Base-by-base conservation (phyloP, 2,888 invertebrate genomes). In the Leptopilina myrica region DNA sequence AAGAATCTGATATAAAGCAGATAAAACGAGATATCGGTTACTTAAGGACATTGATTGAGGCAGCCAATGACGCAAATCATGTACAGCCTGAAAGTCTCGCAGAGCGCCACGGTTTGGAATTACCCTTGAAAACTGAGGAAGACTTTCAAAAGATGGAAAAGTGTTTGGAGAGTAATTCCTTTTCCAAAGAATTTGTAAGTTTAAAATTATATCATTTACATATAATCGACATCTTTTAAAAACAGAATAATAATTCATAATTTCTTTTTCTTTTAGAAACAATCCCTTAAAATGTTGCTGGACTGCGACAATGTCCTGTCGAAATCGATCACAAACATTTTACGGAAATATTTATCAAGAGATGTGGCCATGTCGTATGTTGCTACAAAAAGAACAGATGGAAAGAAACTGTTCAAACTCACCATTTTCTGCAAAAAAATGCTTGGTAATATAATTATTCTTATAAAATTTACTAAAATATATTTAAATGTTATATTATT, bases 111-210 rank as follows among this genome's bases (percentile, higher is more conserved):
- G n/a, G 7, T n/a, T 59, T 59, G 7, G 59, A 59, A 5, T 59
- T 59, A 59, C 59, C 59, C 6, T n/a, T 59, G 6, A 59, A 59
- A 59, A 59, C 14, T 59, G 59, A 15, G 5, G 5, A 2, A 59
- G 59, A 59, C 4, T 59, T 59, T 59, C 15, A n/a, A 15, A 59
- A 59, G n/a, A n/a, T 59, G 2, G 59, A 59, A 59, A 59, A 59
- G 5, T 59, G 14, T 4, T 14, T 59, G 15, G 59, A 59, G n/a
- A 59, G n/a, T 14, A 59, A 59, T 59, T n/a, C 59, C 3, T n/a
- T 59, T 59, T 59, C n/a, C n/a, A n/a, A 59, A n/a, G 59, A 59
- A 59, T 59, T 59, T 59, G 59, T 59, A n/a, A 59, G n/a, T 59
- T n/a, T 15, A 14, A 15, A 59, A 59, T 59, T 59, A 59, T 59